Percentiles rank a stretch among this genome's conserved stretches.
Evolutionary conservation across 2,888 invertebrate genomes (phyloP).

Genomic region (Penaeus monodon): DNA sequence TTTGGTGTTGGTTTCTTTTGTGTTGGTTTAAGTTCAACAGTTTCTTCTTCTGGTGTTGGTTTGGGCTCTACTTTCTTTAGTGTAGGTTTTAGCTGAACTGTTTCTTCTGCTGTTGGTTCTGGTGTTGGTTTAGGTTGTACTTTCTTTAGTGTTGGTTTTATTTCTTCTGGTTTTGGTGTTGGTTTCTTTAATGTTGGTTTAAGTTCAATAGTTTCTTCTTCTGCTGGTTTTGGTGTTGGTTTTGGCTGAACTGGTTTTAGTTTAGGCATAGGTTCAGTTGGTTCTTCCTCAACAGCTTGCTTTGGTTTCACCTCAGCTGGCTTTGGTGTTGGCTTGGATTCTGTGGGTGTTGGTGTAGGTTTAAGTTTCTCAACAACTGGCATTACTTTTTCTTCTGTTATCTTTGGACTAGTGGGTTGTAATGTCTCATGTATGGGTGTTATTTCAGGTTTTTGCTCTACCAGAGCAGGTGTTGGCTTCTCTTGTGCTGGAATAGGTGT

Average conservation of each 20-base stretch:
- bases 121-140: too few relatives aligned
- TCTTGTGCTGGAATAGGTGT: conserved; percentile 15
- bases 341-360: conserved; percentile 34
- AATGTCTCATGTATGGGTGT: neutral
- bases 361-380: neutral
- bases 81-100: neutral
- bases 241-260: conserved; percentile 12
- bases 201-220: conserved; percentile 1
- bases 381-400: too few relatives aligned
- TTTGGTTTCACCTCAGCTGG: conserved; percentile 31
- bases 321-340: conserved; percentile 35
- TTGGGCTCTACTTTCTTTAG: too few relatives aligned
- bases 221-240: conserved; percentile 5
- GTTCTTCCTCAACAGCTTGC: conserved; percentile 16
- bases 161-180: neutral
- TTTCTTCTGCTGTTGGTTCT: neutral
- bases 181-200: neutral
- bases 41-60: conserved; percentile 13
- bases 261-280: conserved; percentile 2
- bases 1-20: conserved; percentile 21
- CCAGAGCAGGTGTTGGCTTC: neutral
- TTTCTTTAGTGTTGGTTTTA: conserved; percentile 12
- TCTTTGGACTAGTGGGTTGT: neutral
- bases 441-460: neutral
- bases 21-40: neutral